Evolutionary conservation across 2,797 vertebrate species (phyloP), one percentile per base, ranked within the genome.

Genomic region (Meriones psammophilus): DNA sequence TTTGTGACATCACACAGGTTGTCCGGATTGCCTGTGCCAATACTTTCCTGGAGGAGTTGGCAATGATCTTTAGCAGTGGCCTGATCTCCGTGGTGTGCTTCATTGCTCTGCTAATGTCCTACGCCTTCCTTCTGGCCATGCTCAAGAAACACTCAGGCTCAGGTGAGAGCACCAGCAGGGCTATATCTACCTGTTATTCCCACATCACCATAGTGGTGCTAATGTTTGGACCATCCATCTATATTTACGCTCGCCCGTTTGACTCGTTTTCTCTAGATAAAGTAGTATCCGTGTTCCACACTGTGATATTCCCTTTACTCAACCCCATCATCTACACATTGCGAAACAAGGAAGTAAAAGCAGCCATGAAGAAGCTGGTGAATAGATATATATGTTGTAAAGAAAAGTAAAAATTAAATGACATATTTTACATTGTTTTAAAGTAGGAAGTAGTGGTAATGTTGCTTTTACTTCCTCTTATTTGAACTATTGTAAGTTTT

Each of bases 1-100:
- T 98, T 81, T 98, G 98, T 93, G 98, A 98, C 91, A 97, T 98
- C 83, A 98, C 97, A 1, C 98, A 98, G 64, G 93, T 98, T 60
- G 76, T 98, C 79, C 79, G 97, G 26, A 95, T 98, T 94, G 98
- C 97, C 78, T 98, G 98, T 96, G 91, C 97, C 64, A 97, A 98
- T 83, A 98, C 98, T 15, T 97, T 97, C 56, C 39, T 62, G 0
- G 97, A 97, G 39, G 97, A 97, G 69, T 84, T 98, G 46, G 97
- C 97, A 36, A 97, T 98, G 97, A 97, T 98, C 77, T 98, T 97
- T 20, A 98, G 98, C 74, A 98, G 98, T 56, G 98, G 98, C 26
- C 88, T 98, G 94, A 98, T 98, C 89, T 98, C 98, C 0, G 96
- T 98, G 50, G 95, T 96, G 42, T 98, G 97, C 42, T 98, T 98